Base-by-base conservation (phyloP, 2,888 invertebrate species). In the Celastrina argiolus region DNA sequence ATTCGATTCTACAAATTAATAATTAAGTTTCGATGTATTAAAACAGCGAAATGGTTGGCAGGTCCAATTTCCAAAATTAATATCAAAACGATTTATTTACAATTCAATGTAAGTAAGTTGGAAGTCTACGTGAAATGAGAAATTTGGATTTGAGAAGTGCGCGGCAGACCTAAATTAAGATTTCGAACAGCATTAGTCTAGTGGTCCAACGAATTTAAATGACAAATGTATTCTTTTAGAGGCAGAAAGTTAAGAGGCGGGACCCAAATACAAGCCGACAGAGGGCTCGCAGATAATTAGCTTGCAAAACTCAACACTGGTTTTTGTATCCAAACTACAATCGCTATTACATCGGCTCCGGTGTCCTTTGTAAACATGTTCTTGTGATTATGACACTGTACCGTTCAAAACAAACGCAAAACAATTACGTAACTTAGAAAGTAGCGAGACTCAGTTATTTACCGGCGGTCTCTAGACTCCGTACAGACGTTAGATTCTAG, bases 381-480 rank as follows among this genome's bases (percentile, higher is more conserved):
- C 69, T 72, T 67, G 61, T 74, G 74, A 74, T 81, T 83, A 78
- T 80, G 79, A 79, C 77, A 80, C 78, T 67, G 73, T 75, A 77
- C 73, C 74, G 72, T 76, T 76, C 77, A 80, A 81, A 82, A 78
- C 81, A 80, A 80, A 78, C 75, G 76, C 75, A 73, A 79, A 81
- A 78, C 74, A 71, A 76, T 85, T 84, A 74, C 75, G 76, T 75
- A 84, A 84, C 70, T 73, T 81, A 80, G 83, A 84, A 83, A 84
- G 84, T 80, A 22, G 61, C 77, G 66, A 70, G 68, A 66, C 68
- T 68, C 63, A 68, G 71, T 73, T 70, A 66, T 71, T 66, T 68
- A 56, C 64, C 63, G 36, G 59, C 51, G 65, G 63, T 68, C 34
- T 67, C 51, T 68, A 67, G 66, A 63, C 63, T 69, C 64, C 65